Conservation (phyloP, 2,888 invertebrate species). For the Cataglyphis albicans region DNA sequence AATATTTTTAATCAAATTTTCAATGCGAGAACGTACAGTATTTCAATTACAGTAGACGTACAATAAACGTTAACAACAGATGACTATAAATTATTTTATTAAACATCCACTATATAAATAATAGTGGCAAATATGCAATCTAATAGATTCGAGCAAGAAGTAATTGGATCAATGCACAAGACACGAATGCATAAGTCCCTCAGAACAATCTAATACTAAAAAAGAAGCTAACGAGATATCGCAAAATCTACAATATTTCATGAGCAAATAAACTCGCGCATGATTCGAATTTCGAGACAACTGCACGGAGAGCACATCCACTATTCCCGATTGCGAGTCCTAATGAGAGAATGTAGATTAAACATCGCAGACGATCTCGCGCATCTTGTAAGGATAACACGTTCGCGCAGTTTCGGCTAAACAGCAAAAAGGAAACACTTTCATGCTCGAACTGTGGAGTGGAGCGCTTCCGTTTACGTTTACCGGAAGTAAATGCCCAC, state of each 20-base stretch:
- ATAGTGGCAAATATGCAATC: not conserved
- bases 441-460: slow-evolving; percentile 9
- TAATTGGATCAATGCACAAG: slow-evolving; percentile 8
- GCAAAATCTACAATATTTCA: slow-evolving; percentile 34
- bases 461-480: slow-evolving; percentile 56
- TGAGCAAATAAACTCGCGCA: slow-evolving; percentile 37
- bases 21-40: not conserved
- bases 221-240: slow-evolving; percentile 46
- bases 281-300: slow-evolving; percentile 31
- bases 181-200: not conserved
- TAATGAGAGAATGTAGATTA: slow-evolving; percentile 24
- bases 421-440: slow-evolving; percentile 40
- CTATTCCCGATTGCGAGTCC: not conserved
- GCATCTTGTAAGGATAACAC: not conserved
- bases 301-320: not conserved
- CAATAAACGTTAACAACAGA: not conserved
- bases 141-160: not conserved
- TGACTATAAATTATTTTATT: not conserved
- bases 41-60: no score
- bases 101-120: not conserved
- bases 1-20: not conserved
- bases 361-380: not conserved
- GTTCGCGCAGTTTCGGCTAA: slow-evolving; percentile 9
- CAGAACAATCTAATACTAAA: not conserved
- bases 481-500: slow-evolving; percentile 64